Base-by-base conservation (phyloP, 2,113 vertebrate species). In the Collichthys lucidus region DNA sequence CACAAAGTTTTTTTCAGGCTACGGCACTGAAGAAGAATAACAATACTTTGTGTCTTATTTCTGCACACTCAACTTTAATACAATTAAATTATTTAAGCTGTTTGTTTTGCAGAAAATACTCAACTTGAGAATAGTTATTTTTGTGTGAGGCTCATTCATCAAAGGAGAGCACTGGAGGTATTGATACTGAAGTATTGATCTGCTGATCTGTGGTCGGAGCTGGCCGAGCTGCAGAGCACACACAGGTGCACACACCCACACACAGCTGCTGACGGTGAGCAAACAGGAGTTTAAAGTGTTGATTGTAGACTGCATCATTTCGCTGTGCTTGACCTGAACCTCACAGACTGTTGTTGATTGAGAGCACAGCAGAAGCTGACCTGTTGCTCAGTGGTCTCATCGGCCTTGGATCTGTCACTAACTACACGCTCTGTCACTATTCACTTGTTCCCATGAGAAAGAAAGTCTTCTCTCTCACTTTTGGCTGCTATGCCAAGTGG, bases 231-330 rank as follows among this genome's bases (percentile, higher is more conserved):
- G 44, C 11, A 46, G 44, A 46, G 12, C 20, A n/a, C 50, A n/a
- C 35, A 40, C 35, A 8, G 7, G 7, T n/a, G n/a, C 31, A 35
- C 35, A 40, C 35, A 40, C 35, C 7, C 35, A 9, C 49, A 19
- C 49, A 50, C 49, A 50, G 64, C 53, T 49, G 50, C 35, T 57
- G 50, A 59, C 24, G 31, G 74, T n/a, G 22, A 22, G n/a, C n/a
- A 63, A 24, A 50, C 42, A 42, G 14, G 4, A 57, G n/a, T 67
- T 5, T 5, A 15, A 65, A 29, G 50, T 35, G 47, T 35, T 19
- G 22, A 78, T 52, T 47, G 74, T n/a, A 14, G 60, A 52, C n/a
- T 53, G 56, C 47, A 75, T 75, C 72, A 29, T 75, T 55, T 29
- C 11, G 35, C 16, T 47, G n/a, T 3, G 26, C 44, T 10, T 35